Base-by-base conservation (phyloP, 2,113 vertebrate genomes). In the Lagenorhynchus albirostris region DNA sequence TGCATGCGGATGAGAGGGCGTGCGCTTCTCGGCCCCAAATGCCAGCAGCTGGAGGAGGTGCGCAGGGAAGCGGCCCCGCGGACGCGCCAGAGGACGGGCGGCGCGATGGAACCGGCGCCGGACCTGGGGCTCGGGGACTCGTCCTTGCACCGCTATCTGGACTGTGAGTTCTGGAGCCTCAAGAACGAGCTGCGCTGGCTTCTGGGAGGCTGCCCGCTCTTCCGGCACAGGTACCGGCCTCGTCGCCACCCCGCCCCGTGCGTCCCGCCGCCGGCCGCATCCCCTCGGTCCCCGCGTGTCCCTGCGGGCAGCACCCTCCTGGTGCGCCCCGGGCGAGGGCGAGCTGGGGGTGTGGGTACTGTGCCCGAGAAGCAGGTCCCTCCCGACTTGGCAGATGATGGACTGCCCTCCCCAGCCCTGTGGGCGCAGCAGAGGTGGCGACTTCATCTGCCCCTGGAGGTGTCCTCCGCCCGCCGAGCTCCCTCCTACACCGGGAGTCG, bases 91-190 rank as follows among this genome's bases (percentile, higher is more conserved):
- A 14, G 33, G 14, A 31, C 7, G 2, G 15, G 9, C 10, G 1
- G 60, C 53, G 4, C 67, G 2, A 84, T 95, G 98, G 88, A 97
- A 86, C 92, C 2, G 11, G 74, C 29, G 41, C 4, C 14, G 15
- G 91, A 38, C 8, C 41, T 67, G 21, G 79, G 94, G 9, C 79
- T 96, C 5, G 31, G 31, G 58, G 97, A 55, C 63, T 83, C 79
- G 10, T 94, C 97, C 71, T 95, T 98, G 74, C 91, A 96, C 67
- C 95, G 98, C 81, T 98, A 98, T 94, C 96, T 98, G 55, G 98
- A 98, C 13, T 98, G 98, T 71, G 96, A 98, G 33, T 97, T 95
- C 95, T 98, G 98, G 98, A 81, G 79, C 62, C 95, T 97, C 77
- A 98, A 98, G 94, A 94, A 98, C 4, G 85, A 97, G 50, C 82